Evolutionary conservation across 1,140 invertebrate genomes (phyloP).

Genomic region (Himalopsyche phryganea): DNA sequence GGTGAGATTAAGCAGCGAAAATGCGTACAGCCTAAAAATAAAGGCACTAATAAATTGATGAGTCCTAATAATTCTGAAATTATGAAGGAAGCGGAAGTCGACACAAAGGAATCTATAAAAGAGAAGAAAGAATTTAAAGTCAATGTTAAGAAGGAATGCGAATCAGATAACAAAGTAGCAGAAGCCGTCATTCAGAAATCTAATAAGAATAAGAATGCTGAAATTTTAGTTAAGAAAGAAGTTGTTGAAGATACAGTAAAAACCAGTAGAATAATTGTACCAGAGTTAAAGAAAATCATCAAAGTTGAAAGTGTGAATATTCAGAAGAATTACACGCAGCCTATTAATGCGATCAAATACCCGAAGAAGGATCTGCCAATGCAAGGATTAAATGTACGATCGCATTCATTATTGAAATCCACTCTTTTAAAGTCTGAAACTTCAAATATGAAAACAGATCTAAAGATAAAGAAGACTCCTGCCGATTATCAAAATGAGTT

Average conservation of each 20-base stretch:
- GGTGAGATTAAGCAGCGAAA: not conserved
- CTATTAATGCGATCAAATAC: constrained; percentile 23
- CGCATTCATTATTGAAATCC: not conserved
- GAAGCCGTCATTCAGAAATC: not conserved
- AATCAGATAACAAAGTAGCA: not conserved
- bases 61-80: not conserved
- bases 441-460: not conserved
- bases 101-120: not conserved
- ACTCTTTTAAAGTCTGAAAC: not conserved
- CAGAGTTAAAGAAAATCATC: not conserved
- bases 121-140: constrained; percentile 6
- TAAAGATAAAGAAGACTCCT: not conserved
- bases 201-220: not conserved
- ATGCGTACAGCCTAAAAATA: not conserved
- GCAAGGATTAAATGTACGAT: not conserved
- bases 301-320: constrained; percentile 7
- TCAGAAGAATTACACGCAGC: constrained; percentile 12
- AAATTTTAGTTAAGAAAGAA: not conserved
- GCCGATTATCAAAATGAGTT: constrained; percentile 23
- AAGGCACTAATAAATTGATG: not conserved
- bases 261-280: no score
- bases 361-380: constrained; percentile 24
- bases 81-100: not conserved
- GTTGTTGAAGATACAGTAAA: not conserved
- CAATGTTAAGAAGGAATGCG: not conserved